Evolutionary conservation across 2,797 vertebrate genomes (phyloP), one percentile per base, ranked within the genome.

Genomic region (Myotis myotis): DNA sequence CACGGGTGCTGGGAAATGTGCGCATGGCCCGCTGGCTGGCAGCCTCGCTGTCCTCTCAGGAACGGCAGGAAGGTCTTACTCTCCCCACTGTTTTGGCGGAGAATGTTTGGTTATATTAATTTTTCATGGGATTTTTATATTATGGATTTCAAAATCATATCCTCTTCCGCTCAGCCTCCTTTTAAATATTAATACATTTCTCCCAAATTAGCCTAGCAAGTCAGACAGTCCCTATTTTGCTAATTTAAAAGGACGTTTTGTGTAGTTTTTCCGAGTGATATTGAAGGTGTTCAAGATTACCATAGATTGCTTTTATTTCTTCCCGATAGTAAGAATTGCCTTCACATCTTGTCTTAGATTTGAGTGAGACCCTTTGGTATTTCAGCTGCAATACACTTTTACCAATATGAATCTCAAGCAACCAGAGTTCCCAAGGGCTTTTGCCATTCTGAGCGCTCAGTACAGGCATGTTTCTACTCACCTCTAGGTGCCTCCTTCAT

Each of bases 71-170:
- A 33, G 53, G 25, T 2, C 55, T 8, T 0, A 44, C 20, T 74
- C 28, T 86, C 89, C 25, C 41, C 41, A 12, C 0, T 49, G 11
- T 38, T 71, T 91, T 83, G n/a, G 53, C 88, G 49, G 66, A 68
- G 82, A 66, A 12, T 44, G 36, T 16, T 11, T 11, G 78, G 57
- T 64, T 89, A 0, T 0, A 1, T 15, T 89, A 6, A 11, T 93
- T 97, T 95, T 95, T 97, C 78, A 70, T 30, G 12, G 76, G 71
- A 13, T 38, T 20, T 84, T 96, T 96, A 25, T 38, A 36, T 60
- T 22, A 62, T 25, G 53, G 16, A 10, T 85, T 95, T 62, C 33
- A 87, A 96, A 97, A 87, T 82, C 33, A 3, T 30, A 8, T 70
- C 8, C 0, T 64, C 16, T 91, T 80, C 11, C 49, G 38, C 93